phyloP scores from a whole-genome alignment of 2,113 vertebrate species.

The Tragelaphus buxtoni region DNA sequence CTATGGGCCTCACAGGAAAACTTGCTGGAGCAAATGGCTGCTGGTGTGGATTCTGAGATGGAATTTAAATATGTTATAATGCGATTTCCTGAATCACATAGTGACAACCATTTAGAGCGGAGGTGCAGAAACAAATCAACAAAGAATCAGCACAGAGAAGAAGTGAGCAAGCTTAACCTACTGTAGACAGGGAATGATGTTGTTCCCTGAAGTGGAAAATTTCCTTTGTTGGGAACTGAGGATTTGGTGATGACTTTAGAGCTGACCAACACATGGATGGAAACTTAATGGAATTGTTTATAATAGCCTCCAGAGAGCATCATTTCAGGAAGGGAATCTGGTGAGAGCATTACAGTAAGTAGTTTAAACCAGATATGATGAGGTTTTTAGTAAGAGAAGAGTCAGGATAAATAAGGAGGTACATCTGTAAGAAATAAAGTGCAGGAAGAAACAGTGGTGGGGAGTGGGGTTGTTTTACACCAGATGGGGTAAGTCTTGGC shows the following conservation, averaged over 20 bases:
- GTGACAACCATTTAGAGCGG: neutral
- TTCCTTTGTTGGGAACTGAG: neutral
- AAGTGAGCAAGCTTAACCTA: neutral
- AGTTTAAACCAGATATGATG: constrained; percentile 25
- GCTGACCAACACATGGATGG: neutral
- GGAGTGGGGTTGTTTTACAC: neutral
- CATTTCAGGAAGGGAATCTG: neutral
- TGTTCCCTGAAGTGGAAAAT: neutral
- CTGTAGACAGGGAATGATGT: neutral
- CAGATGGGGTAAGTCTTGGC: neutral
- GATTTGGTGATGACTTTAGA: neutral
- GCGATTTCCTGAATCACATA: neutral
- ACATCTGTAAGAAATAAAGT: constrained; percentile 48
- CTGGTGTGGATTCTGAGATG: neutral
- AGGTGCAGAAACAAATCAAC: neutral
- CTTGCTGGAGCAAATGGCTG: neutral
- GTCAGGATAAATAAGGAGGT: neutral
- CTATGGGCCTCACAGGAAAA: neutral
- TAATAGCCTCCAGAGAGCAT: neutral
- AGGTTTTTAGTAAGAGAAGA: neutral
- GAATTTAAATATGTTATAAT: neutral
- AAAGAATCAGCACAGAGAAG: neutral
- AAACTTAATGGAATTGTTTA: neutral
- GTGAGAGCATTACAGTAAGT: neutral
- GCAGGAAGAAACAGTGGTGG: neutral